phyloP scores from a whole-genome alignment of 2,888 invertebrate species.

The Melangyna quadrimaculata region DNA sequence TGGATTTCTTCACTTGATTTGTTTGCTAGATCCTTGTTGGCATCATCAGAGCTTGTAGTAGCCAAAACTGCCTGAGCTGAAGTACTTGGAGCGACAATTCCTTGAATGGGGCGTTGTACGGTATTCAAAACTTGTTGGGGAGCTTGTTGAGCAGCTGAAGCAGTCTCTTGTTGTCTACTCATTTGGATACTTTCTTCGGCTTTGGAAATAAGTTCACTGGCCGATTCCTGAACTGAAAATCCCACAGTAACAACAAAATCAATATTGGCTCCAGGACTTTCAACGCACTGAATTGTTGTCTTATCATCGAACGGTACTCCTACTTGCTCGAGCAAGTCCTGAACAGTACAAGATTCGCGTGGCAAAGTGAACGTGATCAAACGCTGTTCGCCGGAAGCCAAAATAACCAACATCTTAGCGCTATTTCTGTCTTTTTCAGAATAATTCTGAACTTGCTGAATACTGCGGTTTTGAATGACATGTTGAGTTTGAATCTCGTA shows the following conservation, averaged over 20 bases:
- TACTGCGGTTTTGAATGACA: slow-evolving; percentile 78
- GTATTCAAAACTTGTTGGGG: slow-evolving; percentile 19
- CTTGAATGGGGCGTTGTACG: slow-evolving; percentile 51
- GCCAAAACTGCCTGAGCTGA: slow-evolving; percentile 42
- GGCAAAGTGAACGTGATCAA: slow-evolving; percentile 91
- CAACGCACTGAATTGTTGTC: slow-evolving; percentile 88
- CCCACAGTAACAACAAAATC: slow-evolving; percentile 91
- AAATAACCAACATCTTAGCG: slow-evolving; percentile 90
- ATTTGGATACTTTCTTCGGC: slow-evolving; percentile 80
- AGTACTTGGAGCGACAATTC: slow-evolving; percentile 74
- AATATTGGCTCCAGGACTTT: slow-evolving; percentile 88
- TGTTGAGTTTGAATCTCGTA: slow-evolving; percentile 81
- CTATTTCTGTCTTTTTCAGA: slow-evolving; percentile 82
- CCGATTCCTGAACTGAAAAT: slow-evolving; percentile 79
- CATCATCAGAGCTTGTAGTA: slow-evolving; percentile 46
- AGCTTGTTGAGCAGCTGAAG: slow-evolving; percentile 57
- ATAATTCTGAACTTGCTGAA: slow-evolving; percentile 75
- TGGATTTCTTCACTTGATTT: slow-evolving; percentile 82
- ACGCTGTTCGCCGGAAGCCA: slow-evolving; percentile 90
- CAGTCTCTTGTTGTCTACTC: slow-evolving; percentile 77
- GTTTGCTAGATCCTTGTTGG: slow-evolving; percentile 13
- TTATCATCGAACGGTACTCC: slow-evolving; percentile 86
- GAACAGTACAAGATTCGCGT: slow-evolving; percentile 90
- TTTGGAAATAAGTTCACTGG: slow-evolving; percentile 80
- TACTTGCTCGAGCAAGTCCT: slow-evolving; percentile 91